Base-by-base conservation (phyloP, 2,888 invertebrate species). In the Amblyjoppa fuscipennis region DNA sequence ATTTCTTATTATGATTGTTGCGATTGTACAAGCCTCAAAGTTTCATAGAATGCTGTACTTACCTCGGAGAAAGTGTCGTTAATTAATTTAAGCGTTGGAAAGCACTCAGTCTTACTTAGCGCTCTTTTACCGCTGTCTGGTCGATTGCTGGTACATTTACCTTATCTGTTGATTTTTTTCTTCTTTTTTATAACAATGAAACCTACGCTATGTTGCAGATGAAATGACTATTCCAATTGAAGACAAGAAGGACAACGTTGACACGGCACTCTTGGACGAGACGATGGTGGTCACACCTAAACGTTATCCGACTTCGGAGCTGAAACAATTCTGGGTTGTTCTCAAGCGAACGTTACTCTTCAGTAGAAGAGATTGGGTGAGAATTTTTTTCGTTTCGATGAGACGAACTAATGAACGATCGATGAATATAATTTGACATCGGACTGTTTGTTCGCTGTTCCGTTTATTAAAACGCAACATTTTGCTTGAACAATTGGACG, bases 301-400 rank as follows among this genome's bases (percentile, higher is more conserved):
- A 45, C 95, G 98, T 75, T 98, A 98, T 94, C 97, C 98, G n/a
- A 98, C 96, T 0, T 97, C 97, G 0, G 98, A 98, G 92, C 95
- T 96, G 51, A 96, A 96, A 88, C 98, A 98, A 94, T 98, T 98
- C 94, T 97, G 97, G 96, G 97, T 99, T 77, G 97, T 99, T 78
- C 95, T 99, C 84, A 97, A 97, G 91, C 95, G 98, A 90, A 97
- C 98, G 0, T 93, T 98, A 87, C 95, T 98, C 9, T 98, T 98
- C 95, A 98, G 98, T 91, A 95, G 97, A 92, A 95, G 98, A 93
- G 98, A 98, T 95, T 98, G 98, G 98, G 98, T 98, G 94, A 95
- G 95, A 31, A 74, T 92, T 84, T 73, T 28, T 28, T 4, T 25
- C 1, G 3, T 1, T 28, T 28, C 59, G 0, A 13, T 0, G 1